phyloP scores from a whole-genome alignment of 2,113 vertebrate species.

The Ciconia boyciana region DNA sequence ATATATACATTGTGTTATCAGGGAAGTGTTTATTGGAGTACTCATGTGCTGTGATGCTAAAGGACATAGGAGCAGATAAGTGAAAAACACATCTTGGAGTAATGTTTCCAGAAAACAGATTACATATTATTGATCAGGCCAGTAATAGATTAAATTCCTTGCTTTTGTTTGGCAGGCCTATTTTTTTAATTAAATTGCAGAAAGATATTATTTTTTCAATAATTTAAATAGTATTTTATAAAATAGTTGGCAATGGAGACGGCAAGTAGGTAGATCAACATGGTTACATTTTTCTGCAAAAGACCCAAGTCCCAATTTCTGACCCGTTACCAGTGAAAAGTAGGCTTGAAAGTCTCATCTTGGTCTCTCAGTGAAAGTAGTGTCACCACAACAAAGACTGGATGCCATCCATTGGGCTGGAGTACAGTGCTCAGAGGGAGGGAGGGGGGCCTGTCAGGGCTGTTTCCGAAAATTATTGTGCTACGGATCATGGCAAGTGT shows the following conservation, averaged over 20 bases:
- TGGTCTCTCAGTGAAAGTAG: not conserved
- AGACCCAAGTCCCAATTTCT: not conserved
- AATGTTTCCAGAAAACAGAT: constrained; percentile 36
- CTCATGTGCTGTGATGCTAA: not conserved
- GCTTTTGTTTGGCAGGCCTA: constrained; percentile 4
- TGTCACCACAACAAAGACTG: not conserved
- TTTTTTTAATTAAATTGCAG: constrained; percentile 12
- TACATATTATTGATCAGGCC: not conserved
- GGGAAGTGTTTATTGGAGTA: not conserved
- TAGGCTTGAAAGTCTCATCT: not conserved
- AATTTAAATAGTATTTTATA: not conserved
- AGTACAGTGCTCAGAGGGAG: not conserved
- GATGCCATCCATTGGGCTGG: not conserved
- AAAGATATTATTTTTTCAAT: not conserved
- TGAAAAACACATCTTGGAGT: constrained; percentile 6
- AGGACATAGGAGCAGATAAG: not conserved
- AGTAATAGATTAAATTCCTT: constrained; percentile 1
- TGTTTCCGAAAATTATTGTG: not conserved
- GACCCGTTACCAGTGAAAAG: not conserved
- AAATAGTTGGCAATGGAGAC: not conserved
- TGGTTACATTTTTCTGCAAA: not conserved
- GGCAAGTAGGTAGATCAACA: not conserved
- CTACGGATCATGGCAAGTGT: not conserved
- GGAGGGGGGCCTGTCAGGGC: not conserved
- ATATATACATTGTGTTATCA: constrained; percentile 10